Evolutionary conservation across 2,888 invertebrate genomes (phyloP).

Genomic region (Xestia ashworthii): DNA sequence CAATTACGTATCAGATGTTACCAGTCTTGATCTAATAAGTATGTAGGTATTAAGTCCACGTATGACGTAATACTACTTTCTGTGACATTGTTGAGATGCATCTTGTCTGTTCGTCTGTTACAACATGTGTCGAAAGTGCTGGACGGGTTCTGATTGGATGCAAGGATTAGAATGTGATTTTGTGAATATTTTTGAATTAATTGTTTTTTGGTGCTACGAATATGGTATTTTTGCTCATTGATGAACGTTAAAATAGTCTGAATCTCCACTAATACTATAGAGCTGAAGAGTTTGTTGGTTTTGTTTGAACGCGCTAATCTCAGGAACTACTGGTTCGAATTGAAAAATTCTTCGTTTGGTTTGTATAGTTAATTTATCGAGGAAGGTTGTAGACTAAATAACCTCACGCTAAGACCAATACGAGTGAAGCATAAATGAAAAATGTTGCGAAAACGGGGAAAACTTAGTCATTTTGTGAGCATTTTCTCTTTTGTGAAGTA

Average conservation of each 20-base stretch:
- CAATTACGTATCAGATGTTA: constrained; percentile 59
- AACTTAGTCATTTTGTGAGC: too few species aligned
- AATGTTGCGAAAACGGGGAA: too few species aligned
- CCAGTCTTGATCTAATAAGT: constrained; percentile 65
- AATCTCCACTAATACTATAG: too few species aligned
- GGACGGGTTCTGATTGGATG: constrained; percentile 18
- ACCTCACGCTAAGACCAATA: too few species aligned
- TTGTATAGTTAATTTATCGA: too few species aligned
- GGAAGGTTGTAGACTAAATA: too few species aligned
- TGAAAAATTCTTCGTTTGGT: too few species aligned
- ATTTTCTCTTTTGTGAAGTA: too few species aligned
- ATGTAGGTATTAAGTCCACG: constrained; percentile 58
- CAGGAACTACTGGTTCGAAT: too few species aligned
- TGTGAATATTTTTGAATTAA: constrained; percentile 15
- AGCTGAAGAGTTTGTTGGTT: too few species aligned
- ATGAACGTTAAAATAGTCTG: neutral
- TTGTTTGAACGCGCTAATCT: too few species aligned
- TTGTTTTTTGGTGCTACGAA: neutral
- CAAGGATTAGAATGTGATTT: constrained; percentile 28
- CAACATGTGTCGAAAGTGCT: constrained; percentile 26
- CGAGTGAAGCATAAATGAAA: too few species aligned
- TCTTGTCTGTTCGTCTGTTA: constrained; percentile 30
- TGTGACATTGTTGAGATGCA: constrained; percentile 61
- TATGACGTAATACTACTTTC: constrained; percentile 45
- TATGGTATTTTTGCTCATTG: neutral